Conservation (phyloP, 2,888 invertebrate species). For the Chrysotoxum bicinctum region DNA sequence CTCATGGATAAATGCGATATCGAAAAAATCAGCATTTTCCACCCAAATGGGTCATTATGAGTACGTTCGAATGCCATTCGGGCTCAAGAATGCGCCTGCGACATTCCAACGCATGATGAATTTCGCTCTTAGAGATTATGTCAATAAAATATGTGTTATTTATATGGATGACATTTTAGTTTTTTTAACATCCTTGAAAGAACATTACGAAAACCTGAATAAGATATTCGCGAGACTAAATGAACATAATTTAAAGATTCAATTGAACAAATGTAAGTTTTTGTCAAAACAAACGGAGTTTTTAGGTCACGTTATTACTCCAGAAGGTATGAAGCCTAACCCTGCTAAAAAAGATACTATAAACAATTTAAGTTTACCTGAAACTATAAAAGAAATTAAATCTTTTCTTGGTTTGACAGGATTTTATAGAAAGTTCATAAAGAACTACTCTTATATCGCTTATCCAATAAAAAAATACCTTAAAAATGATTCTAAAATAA, state of each 20-base stretch:
- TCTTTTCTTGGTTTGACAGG: too few species aligned
- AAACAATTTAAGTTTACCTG: conserved; percentile 64
- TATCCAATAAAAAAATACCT: conserved; percentile 46
- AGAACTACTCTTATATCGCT: conserved; percentile 42
- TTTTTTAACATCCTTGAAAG: too few species aligned
- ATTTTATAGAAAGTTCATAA: too few species aligned
- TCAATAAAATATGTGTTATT: conserved; percentile 29
- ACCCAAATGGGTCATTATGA: conserved; percentile 24
- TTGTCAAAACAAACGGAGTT: too few species aligned
- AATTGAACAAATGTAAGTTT: too few species aligned
- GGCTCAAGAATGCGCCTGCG: too few species aligned
- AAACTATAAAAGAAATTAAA: conserved; percentile 67
- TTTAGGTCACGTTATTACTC: conserved; percentile 71
- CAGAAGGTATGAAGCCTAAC: conserved; percentile 74
- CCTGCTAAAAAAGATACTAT: conserved; percentile 36
- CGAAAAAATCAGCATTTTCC: conserved; percentile 36
- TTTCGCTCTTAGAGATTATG: neutral
- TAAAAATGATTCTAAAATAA: conserved; percentile 41
- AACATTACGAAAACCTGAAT: too few species aligned
- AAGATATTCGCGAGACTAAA: too few species aligned
- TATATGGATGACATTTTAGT: conserved; percentile 58
- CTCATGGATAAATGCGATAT: conserved; percentile 40
- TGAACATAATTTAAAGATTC: too few species aligned
- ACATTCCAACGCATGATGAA: conserved; percentile 26
- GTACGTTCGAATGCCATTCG: too few species aligned